Conservation (phyloP, 2,113 vertebrate species). For the Archilochus colubris region DNA sequence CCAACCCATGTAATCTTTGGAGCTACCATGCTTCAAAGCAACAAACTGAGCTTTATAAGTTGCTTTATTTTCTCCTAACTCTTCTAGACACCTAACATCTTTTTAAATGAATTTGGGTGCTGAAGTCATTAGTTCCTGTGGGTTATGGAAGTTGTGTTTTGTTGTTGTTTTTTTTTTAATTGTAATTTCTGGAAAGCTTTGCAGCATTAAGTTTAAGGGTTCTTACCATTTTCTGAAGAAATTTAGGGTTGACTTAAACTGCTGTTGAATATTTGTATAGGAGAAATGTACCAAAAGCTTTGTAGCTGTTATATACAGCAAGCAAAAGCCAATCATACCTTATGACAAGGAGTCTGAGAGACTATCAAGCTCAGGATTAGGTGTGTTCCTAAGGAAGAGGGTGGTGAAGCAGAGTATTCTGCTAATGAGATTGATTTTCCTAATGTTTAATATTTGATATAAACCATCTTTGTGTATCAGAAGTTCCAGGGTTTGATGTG, state of each 20-base stretch:
- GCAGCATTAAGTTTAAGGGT: neutral
- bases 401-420: neutral
- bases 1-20: neutral
- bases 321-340: neutral
- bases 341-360: neutral
- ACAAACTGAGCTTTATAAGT: neutral
- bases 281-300: neutral
- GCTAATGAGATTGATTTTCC: neutral
- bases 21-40: neutral
- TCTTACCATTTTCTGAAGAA: neutral
- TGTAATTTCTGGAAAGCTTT: neutral
- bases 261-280: neutral
- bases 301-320: neutral
- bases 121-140: neutral
- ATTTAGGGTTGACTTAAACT: neutral
- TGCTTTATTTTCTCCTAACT: neutral
- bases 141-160: neutral
- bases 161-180: neutral
- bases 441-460: neutral
- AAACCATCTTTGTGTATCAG: neutral
- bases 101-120: neutral
- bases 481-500: neutral
- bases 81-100: neutral
- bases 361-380: neutral
- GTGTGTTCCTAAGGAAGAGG: neutral